Percentiles rank a stretch among this genome's conserved stretches.
Evolutionary conservation across 2,113 vertebrate species (phyloP).

Genomic region (Perca fluviatilis): DNA sequence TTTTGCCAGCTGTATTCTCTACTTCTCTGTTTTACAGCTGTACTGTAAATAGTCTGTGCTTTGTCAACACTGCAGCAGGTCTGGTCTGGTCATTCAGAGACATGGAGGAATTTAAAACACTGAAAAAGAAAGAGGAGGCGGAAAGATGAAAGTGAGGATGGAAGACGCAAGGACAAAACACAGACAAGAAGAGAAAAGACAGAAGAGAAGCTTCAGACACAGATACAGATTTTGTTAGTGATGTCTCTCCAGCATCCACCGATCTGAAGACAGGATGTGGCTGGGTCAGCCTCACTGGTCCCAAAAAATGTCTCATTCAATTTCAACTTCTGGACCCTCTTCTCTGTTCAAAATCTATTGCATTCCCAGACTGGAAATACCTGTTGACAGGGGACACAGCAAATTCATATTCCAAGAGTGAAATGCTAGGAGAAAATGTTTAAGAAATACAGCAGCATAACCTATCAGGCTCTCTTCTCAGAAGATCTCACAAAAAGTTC

Average conservation of each 20-base stretch:
- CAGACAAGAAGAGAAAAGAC: not conserved
- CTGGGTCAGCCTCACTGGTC: not conserved
- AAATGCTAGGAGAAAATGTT: not conserved
- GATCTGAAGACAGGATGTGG: not conserved
- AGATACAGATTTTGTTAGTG: slow-evolving; percentile 5
- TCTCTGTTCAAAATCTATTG: not conserved
- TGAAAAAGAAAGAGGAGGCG: not conserved
- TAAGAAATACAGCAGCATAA: not conserved
- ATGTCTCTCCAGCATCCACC: not conserved
- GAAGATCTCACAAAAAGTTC: not conserved
- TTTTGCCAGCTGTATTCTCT: not conserved
- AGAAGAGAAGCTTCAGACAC: slow-evolving; percentile 3
- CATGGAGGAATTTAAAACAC: not conserved
- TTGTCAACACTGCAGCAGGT: not conserved
- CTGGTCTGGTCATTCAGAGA: not conserved
- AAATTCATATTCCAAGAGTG: not conserved
- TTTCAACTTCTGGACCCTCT: not conserved
- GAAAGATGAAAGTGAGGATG: not conserved
- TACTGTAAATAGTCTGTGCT: not conserved
- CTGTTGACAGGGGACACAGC: not conserved
- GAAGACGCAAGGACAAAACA: not conserved
- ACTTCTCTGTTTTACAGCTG: not conserved
- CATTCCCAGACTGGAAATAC: not conserved
- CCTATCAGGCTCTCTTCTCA: not conserved
- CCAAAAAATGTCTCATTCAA: not conserved